Conservation (phyloP, 2,113 vertebrate genomes). For the Sarotherodon lohbergeri region DNA sequence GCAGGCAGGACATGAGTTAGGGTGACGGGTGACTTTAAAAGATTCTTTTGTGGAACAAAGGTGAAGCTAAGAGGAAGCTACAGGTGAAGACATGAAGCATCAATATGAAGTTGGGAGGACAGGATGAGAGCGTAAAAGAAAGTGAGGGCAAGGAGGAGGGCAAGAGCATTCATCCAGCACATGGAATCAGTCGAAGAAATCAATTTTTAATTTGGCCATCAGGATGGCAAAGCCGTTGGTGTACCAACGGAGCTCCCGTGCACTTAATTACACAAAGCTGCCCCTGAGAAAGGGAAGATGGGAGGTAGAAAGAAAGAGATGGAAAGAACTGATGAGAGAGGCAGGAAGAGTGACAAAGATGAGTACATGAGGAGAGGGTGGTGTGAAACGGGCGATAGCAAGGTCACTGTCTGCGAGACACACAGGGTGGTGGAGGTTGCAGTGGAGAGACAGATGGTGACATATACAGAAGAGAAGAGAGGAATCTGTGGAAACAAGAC, state of each 20-base stretch:
- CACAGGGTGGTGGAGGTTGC: conserved; percentile 6
- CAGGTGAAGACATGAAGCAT: neutral
- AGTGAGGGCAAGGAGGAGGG: conserved; percentile 8
- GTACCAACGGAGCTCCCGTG: conserved; percentile 33
- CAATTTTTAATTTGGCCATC: conserved; percentile 76
- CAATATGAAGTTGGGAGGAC: conserved; percentile 19
- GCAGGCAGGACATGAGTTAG: neutral
- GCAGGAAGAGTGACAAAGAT: neutral
- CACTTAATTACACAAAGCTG: conserved; percentile 70
- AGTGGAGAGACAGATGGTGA: conserved; percentile 39
- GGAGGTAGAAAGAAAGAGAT: conserved; percentile 1
- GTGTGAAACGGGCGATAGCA: conserved; percentile 47
- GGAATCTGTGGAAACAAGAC: conserved; percentile 16
- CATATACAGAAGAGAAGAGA: neutral
- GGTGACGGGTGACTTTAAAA: neutral
- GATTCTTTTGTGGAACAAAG: conserved; percentile 14
- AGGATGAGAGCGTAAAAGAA: neutral
- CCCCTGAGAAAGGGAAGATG: conserved; percentile 29
- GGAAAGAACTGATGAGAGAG: neutral
- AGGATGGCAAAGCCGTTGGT: conserved; percentile 50
- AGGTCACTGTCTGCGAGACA: conserved; percentile 46
- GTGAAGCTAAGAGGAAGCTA: conserved; percentile 7
- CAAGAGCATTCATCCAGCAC: conserved; percentile 39
- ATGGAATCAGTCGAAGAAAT: conserved; percentile 69
- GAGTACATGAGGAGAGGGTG: neutral